Base-by-base conservation (phyloP, 2,113 vertebrate genomes). In the Syngnathus scovelli region DNA sequence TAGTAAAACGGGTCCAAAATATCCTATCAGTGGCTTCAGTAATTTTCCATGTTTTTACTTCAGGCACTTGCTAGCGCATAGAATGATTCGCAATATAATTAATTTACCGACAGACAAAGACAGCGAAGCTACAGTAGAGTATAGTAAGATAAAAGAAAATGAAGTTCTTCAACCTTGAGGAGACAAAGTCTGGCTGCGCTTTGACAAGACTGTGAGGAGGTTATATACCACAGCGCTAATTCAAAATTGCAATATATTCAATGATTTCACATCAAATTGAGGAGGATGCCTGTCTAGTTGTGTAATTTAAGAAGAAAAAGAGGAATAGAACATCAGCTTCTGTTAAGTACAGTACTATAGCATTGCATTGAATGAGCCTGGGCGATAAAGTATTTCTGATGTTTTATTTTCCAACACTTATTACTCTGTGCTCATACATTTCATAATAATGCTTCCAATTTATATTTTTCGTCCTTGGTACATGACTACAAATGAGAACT, bases 61-160 rank as follows among this genome's bases (percentile, higher is more conserved):
- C 71, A 1, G 41, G 71, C 48, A 33, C 19, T 66, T 27, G n/a
- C 49, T 66, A 39, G 46, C 55, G 59, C 68, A 43, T n/a, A 64
- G 64, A 41, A 69, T 71, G 54, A 69, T 48, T 71, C 23, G 58
- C 71, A 78, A 76, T 79, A 75, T 85, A 71, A 76, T 78, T 80
- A 83, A 81, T 81, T 81, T 70, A 81, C 77, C 77, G 71, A 15
- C 72, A 68, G 76, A 19, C 64, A 51, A 62, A 79, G 72, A 81
- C 80, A 74, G 72, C 44, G 68, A 67, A 73, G 75, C 43, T 69
- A 38, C 62, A 75, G 74, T 59, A 41, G 59, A 81, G 61, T 70
- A 59, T n/a, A 78, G 70, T 67, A 61, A 74, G 70, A 83, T 76
- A 69, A 78, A 80, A 82, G 70, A 63, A 68, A 79, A 67, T 69